Percentiles rank a stretch among this genome's conserved stretches.
These are phyloP conservation scores for Disparrhopalites patrizii DNA, from an alignment of 2,888 invertebrate species.

Conservation along the genomic window DNA sequence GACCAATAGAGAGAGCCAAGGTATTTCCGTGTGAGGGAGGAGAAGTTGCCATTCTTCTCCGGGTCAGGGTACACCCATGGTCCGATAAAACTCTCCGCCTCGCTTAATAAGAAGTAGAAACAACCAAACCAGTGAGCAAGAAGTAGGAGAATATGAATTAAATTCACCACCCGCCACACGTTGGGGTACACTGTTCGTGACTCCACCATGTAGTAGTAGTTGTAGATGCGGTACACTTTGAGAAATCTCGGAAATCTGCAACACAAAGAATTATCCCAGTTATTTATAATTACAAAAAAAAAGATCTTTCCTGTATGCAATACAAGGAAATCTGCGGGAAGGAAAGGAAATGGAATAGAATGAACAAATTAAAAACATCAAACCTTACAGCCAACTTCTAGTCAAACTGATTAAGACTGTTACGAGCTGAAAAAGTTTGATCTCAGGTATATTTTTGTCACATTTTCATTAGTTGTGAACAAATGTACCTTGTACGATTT, in stretches of 20 bases:
- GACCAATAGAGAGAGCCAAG: conserved; percentile 95
- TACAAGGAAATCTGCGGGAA: no score
- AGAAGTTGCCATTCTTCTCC: conserved; percentile 77
- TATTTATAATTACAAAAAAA: no score
- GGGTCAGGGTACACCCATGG: conserved; percentile 77
- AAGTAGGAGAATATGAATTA: conserved; percentile 89
- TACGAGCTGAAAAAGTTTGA: neutral
- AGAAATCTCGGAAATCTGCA: conserved; percentile 71
- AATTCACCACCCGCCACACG: conserved; percentile 90
- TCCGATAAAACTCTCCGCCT: conserved; percentile 82
- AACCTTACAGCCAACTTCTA: no score
- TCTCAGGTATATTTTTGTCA: no score
- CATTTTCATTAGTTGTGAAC: no score
- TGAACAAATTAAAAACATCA: no score
- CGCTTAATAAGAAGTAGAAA: conserved; percentile 91
- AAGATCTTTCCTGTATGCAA: no score
- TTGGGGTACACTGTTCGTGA: conserved; percentile 93
- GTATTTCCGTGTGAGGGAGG: conserved; percentile 85
- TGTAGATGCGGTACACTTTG: conserved; percentile 86
- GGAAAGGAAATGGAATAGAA: no score
- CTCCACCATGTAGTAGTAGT: conserved; percentile 94
- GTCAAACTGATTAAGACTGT: neutral
- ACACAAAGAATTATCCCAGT: conserved; percentile 8
- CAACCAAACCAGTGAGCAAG: conserved; percentile 97
- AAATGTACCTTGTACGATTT: neutral